A percentile compares a stretch with the other conserved stretches of the same genome.
These are phyloP conservation scores for Spilogale gracilis DNA, from an alignment of 2,113 vertebrate species.

Conservation along the genomic window DNA sequence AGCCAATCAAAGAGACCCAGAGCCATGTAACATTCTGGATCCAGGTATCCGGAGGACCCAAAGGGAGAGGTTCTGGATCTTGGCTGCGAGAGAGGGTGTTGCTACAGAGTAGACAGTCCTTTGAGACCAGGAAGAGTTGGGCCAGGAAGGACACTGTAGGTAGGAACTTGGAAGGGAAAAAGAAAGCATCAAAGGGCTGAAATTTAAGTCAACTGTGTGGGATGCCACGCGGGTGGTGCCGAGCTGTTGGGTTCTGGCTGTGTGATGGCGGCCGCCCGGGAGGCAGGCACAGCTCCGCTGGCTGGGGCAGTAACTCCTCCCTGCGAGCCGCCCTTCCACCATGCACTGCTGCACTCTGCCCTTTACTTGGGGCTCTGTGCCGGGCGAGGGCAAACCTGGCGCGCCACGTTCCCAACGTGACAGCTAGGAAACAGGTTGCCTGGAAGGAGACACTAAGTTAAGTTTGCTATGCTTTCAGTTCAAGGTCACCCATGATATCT, in stretches of 20 bases:
- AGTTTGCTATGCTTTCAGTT: background rate
- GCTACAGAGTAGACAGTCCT: background rate
- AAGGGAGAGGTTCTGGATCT: no score
- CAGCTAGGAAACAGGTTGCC: background rate
- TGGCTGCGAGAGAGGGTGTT: background rate
- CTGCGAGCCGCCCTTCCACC: background rate
- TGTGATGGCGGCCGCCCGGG: rapidly evolving
- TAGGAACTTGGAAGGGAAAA: background rate
- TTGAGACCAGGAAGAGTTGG: background rate
- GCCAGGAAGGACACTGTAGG: background rate
- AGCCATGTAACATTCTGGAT: background rate
- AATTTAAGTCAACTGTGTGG: background rate
- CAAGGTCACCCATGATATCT: background rate
- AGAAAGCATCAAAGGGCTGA: background rate
- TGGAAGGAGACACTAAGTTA: background rate
- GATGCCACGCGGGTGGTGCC: background rate
- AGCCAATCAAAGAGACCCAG: background rate
- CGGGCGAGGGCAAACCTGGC: background rate
- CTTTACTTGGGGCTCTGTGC: background rate
- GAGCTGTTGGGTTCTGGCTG: background rate
- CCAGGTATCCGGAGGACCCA: background rate
- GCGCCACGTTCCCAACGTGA: background rate
- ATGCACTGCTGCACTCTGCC: rapidly evolving
- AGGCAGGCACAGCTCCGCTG: background rate
- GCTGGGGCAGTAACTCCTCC: no score